A percentile compares a stretch with the other conserved stretches of the same genome.
Conservation (phyloP, 2,797 vertebrate genomes). For the Acanthis flammea region DNA sequence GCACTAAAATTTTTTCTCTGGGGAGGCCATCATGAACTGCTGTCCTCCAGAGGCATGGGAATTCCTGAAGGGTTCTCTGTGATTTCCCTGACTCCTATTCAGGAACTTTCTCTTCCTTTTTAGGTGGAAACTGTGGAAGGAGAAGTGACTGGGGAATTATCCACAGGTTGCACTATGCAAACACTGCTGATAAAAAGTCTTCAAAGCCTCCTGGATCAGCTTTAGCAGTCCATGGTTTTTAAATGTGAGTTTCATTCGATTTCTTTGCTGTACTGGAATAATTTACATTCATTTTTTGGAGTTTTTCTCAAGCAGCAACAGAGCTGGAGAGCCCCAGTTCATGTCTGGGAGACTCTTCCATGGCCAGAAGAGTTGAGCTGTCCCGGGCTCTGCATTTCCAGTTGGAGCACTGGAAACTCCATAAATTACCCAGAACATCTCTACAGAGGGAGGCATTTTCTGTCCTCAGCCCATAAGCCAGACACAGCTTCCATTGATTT, state of each 20-base stretch:
- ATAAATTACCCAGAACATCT: background rate
- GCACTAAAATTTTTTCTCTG: background rate
- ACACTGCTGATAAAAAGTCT: background rate
- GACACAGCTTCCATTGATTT: background rate
- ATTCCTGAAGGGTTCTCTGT: background rate
- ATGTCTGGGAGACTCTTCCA: background rate
- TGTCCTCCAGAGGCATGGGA: background rate
- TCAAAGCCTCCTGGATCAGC: background rate
- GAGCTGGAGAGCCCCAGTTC: background rate
- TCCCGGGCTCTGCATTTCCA: background rate
- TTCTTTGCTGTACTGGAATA: background rate
- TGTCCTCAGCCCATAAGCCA: background rate
- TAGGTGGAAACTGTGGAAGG: background rate
- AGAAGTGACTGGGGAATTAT: background rate
- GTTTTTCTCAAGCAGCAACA: accelerated
- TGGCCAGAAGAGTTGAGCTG: background rate
- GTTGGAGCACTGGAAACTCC: background rate
- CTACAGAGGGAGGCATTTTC: background rate
- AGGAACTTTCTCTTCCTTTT: background rate
- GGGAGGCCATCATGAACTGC: accelerated
- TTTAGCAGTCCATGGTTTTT: background rate
- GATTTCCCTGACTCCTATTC: background rate
- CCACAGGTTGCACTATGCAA: background rate
- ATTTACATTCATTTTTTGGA: background rate
- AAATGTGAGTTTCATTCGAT: background rate